phyloP scores from a whole-genome alignment of 1,140 invertebrate genomes.

The Anoplophora glabripennis region DNA sequence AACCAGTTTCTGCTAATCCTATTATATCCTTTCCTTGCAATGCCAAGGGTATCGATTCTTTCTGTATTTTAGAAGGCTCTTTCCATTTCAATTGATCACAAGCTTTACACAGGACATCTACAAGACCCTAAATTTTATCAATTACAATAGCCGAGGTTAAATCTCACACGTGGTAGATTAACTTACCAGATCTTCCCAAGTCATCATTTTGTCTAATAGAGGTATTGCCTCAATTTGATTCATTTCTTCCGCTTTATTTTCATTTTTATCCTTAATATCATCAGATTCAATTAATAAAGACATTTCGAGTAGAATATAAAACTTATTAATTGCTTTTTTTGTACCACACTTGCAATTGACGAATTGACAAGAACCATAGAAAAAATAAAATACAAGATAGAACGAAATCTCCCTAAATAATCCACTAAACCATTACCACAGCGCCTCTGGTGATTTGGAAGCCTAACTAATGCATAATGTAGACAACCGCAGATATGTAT shows the following conservation, averaged over 20 bases:
- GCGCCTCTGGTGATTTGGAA: too few species aligned
- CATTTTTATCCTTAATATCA: neutral
- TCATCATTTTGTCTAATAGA: conserved; percentile 42
- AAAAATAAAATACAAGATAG: too few species aligned
- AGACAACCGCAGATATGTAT: too few species aligned
- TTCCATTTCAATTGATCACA: conserved; percentile 93
- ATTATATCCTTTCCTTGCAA: conserved; percentile 94
- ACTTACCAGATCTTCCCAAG: conserved; percentile 63
- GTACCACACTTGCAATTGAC: too few species aligned
- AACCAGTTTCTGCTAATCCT: conserved; percentile 95
- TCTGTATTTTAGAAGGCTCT: conserved; percentile 90
- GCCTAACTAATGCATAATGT: too few species aligned
- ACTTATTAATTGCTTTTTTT: too few species aligned
- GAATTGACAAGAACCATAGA: too few species aligned
- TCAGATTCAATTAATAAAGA: too few species aligned
- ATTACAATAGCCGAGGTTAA: conserved; percentile 11
- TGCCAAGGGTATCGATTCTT: conserved; percentile 87
- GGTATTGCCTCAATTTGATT: conserved; percentile 19
- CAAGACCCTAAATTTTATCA: conserved; percentile 70
- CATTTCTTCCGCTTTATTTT: neutral
- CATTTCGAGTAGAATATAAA: too few species aligned
- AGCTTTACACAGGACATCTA: conserved; percentile 86
- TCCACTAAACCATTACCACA: too few species aligned
- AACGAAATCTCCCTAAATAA: too few species aligned
- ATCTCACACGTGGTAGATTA: neutral